Evolutionary conservation across 2,797 vertebrate genomes (phyloP).

Genomic region (Coregonus suidteri): DNA sequence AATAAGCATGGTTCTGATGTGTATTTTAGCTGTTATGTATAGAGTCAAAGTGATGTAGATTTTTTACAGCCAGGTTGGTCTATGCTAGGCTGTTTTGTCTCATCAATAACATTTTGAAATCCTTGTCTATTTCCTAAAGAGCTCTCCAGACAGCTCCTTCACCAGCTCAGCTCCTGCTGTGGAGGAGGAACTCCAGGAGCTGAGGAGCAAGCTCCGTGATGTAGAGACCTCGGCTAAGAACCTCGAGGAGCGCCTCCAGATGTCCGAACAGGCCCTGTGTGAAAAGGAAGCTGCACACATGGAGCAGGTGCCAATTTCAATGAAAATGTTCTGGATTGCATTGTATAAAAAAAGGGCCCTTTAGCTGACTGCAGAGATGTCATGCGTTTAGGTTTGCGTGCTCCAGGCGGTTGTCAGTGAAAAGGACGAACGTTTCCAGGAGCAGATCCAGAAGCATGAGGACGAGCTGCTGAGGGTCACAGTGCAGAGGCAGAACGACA

Average conservation of each 20-base stretch:
- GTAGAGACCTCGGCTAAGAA: constrained; percentile 69
- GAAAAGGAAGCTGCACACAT: constrained; percentile 73
- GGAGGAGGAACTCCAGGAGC: constrained; percentile 74
- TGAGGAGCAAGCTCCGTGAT: constrained; percentile 78
- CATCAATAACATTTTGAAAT: neutral
- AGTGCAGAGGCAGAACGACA: constrained; percentile 66
- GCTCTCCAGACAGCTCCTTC: constrained; percentile 67
- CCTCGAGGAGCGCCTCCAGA: constrained; percentile 76
- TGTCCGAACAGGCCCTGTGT: constrained; percentile 61
- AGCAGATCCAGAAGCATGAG: constrained; percentile 85
- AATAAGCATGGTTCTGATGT: neutral
- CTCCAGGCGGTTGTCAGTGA: constrained; percentile 84
- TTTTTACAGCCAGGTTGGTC: neutral
- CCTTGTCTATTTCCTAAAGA: constrained; percentile 57
- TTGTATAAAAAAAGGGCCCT: neutral
- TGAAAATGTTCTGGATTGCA: too few relatives aligned
- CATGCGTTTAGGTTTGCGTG: constrained; percentile 73
- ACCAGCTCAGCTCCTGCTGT: constrained; percentile 51
- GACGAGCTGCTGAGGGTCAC: constrained; percentile 81
- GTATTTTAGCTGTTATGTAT: neutral
- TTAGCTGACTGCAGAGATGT: constrained; percentile 1
- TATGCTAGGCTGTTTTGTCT: neutral
- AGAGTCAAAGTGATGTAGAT: neutral
- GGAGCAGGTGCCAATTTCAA: constrained; percentile 73
- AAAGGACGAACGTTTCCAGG: constrained; percentile 87